Percentiles rank a stretch among this genome's conserved stretches.
Evolutionary conservation across 1,140 invertebrate genomes (phyloP).

Genomic region (Tetragnatha versicolor): DNA sequence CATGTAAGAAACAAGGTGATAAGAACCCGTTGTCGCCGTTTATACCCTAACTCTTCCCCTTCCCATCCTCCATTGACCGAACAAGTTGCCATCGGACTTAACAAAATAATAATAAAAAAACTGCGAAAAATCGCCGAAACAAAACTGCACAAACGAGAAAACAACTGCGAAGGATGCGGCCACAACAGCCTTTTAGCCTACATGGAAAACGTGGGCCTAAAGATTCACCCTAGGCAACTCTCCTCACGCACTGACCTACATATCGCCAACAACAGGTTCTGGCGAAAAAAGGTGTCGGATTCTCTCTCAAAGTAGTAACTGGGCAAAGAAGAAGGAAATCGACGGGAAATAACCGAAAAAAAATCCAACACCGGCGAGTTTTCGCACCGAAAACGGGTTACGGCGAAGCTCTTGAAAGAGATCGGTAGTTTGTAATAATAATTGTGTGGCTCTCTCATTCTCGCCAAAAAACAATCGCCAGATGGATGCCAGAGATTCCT

Average conservation of each 20-base stretch:
- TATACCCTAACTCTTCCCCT: not conserved
- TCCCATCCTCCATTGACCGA: not conserved
- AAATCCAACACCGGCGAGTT: constrained; percentile 2
- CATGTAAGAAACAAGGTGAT: too few species aligned
- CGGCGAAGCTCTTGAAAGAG: too few species aligned
- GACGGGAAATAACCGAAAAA: constrained; percentile 9
- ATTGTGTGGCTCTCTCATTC: too few species aligned
- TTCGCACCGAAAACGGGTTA: constrained; percentile 41
- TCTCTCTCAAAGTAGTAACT: constrained; percentile 52
- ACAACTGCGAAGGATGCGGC: not conserved
- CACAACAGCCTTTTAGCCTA: too few species aligned
- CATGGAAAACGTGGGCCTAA: too few species aligned
- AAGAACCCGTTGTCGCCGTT: not conserved
- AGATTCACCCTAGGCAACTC: constrained; percentile 39
- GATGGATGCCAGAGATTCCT: not conserved
- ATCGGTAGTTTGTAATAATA: too few species aligned
- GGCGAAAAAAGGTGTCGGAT: constrained; percentile 32
- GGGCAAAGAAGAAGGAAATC: constrained; percentile 22
- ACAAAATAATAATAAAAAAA: not conserved
- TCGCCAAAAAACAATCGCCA: too few species aligned
- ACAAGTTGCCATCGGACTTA: not conserved
- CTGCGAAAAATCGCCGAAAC: not conserved
- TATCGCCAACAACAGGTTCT: constrained; percentile 40
- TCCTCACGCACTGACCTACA: constrained; percentile 44
- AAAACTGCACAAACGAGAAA: not conserved